Base-by-base conservation (phyloP, 2,113 vertebrate genomes). In the Pteruthius melanotis region DNA sequence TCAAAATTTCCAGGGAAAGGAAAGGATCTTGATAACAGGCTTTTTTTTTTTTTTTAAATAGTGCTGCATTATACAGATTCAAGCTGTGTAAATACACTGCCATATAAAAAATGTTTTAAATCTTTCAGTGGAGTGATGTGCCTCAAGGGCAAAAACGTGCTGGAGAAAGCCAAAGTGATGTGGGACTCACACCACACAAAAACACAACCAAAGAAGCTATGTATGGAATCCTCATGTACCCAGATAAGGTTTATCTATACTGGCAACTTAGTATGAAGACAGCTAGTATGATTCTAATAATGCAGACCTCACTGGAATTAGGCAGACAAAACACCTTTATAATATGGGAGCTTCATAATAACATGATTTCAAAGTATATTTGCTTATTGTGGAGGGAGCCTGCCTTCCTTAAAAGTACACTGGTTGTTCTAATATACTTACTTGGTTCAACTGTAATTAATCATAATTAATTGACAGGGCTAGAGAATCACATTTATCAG, bases 61-160 rank as follows among this genome's bases (percentile, higher is more conserved):
- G 80, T 23, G 8, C 39, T 64, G 39, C 24, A 35, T 56, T 96
- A 40, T 31, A 86, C 63, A 88, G 54, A 52, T 60, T 81, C 71
- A 94, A 92, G 88, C 79, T 92, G 64, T 71, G 69, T 83, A 93
- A 93, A 93, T 90, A 78, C n/a, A 47, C 28, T 18, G 30, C 49
- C 22, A 10, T 45, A 56, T 50, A n/a, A 93, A 84, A 91, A 96
- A 45, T 35, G 14, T 63, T 86, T 76, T 31, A 72, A 78, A 93
- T 68, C 53, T 61, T 87, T 87, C 61, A 61, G 80, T 15, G 49
- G 72, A 84, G 44, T 79, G 83, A 92, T 61, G 49, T 87, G 72
- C 80, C 93, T 94, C 44, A 42, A 82, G 88, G 83, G 49, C 63
- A 81, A 86, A 92, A 93, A 45, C 33, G 71, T 22, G n/a, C 37